Percentiles rank a stretch among this genome's conserved stretches.
Conservation (phyloP, 2,888 invertebrate genomes). For the Lamproptera curius region DNA sequence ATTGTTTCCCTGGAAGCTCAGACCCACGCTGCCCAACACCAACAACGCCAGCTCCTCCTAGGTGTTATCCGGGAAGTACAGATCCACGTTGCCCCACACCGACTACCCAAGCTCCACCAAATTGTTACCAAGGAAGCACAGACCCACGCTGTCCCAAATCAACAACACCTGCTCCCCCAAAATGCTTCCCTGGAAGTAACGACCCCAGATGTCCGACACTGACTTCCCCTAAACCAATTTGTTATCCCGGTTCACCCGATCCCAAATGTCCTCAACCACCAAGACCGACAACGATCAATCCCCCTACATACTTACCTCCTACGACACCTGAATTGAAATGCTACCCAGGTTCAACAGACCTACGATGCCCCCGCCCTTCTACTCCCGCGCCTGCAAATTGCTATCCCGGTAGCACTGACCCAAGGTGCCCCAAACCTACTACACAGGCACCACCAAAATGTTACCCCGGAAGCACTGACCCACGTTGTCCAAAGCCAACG, state of each 20-base stretch:
- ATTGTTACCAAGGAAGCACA: conserved; percentile 34
- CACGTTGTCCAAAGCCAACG: conserved; percentile 39
- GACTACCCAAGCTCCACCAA: conserved; percentile 31
- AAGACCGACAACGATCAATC: conserved; percentile 32
- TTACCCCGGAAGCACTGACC: conserved; percentile 41
- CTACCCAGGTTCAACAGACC: conserved; percentile 40
- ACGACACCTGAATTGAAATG: conserved; percentile 36
- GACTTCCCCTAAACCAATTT: conserved; percentile 32
- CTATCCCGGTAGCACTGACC: conserved; percentile 32
- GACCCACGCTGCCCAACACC: conserved; percentile 35
- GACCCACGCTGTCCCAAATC: conserved; percentile 31
- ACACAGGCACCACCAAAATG: conserved; percentile 34
- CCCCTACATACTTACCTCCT: conserved; percentile 33
- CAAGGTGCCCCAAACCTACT: conserved; percentile 33
- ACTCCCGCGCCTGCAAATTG: conserved; percentile 35
- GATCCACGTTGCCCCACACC: conserved; percentile 35
- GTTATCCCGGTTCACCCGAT: conserved; percentile 41
- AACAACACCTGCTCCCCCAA: conserved; percentile 30
- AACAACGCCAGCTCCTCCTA: conserved; percentile 28
- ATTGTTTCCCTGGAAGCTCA: conserved; percentile 35
- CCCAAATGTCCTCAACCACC: conserved; percentile 37
- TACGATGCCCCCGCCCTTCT: conserved; percentile 36
- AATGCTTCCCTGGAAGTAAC: conserved; percentile 24
- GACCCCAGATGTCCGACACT: conserved; percentile 32
- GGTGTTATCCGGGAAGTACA: conserved; percentile 31